A percentile compares a stretch with the other conserved stretches of the same genome.
Evolutionary conservation across 2,888 invertebrate genomes (phyloP).

Genomic region (Empis livida): DNA sequence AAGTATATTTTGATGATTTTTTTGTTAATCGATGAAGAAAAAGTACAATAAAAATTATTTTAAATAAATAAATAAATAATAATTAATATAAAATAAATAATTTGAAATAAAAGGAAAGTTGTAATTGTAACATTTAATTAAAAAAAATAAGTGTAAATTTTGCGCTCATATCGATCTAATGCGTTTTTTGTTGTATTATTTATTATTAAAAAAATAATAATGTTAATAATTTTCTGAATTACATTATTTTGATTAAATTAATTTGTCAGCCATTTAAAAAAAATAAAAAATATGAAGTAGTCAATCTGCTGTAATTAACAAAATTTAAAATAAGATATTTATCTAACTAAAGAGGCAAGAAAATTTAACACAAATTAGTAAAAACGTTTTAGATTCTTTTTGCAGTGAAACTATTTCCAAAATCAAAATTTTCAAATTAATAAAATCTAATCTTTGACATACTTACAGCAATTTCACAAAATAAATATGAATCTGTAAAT

Average conservation of each 20-base stretch:
- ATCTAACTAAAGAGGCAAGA: too few relatives aligned
- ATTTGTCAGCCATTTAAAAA: too few relatives aligned
- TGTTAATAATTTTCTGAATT: neutral
- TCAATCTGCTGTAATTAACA: too few relatives aligned
- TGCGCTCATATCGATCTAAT: conserved; percentile 1
- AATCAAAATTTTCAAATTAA: too few relatives aligned
- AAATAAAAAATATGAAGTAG: too few relatives aligned
- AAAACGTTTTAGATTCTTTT: too few relatives aligned
- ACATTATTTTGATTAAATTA: neutral
- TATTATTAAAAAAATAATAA: neutral
- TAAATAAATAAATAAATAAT: neutral
- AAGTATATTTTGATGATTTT: neutral
- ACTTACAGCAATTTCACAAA: too few relatives aligned
- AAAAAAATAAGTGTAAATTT: neutral
- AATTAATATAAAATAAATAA: neutral
- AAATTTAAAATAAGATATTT: too few relatives aligned
- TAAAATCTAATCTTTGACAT: too few relatives aligned
- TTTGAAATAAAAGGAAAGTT: neutral
- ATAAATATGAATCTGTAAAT: too few relatives aligned
- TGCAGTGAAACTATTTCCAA: too few relatives aligned
- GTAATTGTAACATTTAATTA: neutral
- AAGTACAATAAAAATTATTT: neutral
- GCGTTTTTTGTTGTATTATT: neutral
- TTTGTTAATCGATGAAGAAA: neutral
- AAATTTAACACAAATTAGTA: too few relatives aligned